Evolutionary conservation across 2,888 invertebrate genomes (phyloP).

Genomic region (Xanthorhoe spadicearia): DNA sequence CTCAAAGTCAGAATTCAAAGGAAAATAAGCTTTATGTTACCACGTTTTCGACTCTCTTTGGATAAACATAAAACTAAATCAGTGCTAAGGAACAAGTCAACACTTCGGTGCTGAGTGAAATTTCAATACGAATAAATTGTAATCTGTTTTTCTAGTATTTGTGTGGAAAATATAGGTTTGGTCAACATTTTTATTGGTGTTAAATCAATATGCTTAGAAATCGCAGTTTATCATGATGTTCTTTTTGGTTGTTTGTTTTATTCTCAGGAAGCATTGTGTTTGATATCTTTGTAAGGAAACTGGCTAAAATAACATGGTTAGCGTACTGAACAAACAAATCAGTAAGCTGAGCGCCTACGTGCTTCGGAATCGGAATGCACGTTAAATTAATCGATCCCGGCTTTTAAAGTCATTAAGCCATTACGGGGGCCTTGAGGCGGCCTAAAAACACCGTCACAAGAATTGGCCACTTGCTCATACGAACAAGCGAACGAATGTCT

Average conservation of each 20-base stretch:
- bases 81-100: neutral
- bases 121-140: neutral
- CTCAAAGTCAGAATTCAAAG: neutral
- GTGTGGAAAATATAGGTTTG: neutral
- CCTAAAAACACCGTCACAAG: too few species aligned
- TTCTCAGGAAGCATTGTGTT: neutral
- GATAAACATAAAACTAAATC: neutral
- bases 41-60: neutral
- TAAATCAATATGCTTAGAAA: conserved; percentile 19
- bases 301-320: neutral
- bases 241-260: neutral
- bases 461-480: too few species aligned
- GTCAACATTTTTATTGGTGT: conserved; percentile 21
- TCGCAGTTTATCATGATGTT: conserved; percentile 12
- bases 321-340: too few species aligned
- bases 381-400: too few species aligned
- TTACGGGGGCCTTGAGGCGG: too few species aligned
- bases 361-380: too few species aligned
- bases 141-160: neutral
- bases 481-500: too few species aligned
- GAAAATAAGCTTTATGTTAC: conserved; percentile 11
- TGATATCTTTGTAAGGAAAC: neutral
- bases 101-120: neutral
- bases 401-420: too few species aligned
- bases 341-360: too few species aligned